phyloP scores from a whole-genome alignment of 2,797 vertebrate genomes.

The Acrocephalus scirpaceus region DNA sequence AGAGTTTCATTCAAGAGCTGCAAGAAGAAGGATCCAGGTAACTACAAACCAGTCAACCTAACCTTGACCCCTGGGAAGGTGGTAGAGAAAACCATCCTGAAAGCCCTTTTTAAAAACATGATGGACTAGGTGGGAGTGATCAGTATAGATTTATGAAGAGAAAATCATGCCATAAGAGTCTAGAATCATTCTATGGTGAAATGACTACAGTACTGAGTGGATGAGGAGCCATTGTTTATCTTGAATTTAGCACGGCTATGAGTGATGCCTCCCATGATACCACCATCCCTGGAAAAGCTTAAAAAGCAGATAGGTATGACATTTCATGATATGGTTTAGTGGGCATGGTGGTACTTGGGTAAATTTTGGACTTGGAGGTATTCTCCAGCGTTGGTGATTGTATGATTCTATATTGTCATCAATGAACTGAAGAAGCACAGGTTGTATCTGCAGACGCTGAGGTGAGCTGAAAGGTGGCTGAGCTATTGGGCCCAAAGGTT shows the following conservation, averaged over 20 bases:
- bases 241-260: background rate
- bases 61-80: background rate
- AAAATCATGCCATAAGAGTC: background rate
- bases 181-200: background rate
- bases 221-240: background rate
- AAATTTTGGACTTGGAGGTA: background rate
- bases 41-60: background rate
- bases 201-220: background rate
- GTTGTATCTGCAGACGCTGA: background rate
- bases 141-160: background rate
- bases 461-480: background rate
- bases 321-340: background rate
- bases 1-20: background rate
- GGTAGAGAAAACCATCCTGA: background rate
- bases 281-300: background rate
- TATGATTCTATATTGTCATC: background rate
- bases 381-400: background rate
- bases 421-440: background rate
- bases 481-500: background rate
- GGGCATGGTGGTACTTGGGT: fast-evolving
- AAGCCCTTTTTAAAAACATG: background rate
- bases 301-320: background rate
- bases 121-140: background rate
- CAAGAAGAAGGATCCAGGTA: background rate
- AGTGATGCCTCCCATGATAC: background rate